Evolutionary conservation across 2,888 invertebrate genomes (phyloP).

Genomic region (Apantesis nais): DNA sequence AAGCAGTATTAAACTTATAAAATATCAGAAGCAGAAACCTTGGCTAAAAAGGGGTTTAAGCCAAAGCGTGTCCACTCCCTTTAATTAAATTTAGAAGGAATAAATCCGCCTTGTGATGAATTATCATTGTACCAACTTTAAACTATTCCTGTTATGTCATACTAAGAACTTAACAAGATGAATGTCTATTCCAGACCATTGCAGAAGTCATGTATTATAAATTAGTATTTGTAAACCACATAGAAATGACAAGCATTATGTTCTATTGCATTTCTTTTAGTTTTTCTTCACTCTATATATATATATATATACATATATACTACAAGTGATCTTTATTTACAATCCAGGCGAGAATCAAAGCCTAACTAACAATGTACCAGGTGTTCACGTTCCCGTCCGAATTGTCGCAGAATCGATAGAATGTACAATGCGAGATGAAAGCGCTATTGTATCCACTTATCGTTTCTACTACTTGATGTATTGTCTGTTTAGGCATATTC

Average conservation of each 20-base stretch:
- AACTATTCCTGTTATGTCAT: neutral
- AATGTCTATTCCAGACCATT: neutral
- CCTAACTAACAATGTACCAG: conserved; percentile 43
- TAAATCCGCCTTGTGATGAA: neutral
- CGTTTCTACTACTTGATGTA: neutral
- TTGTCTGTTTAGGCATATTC: neutral
- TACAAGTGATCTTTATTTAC: neutral
- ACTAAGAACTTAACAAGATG: neutral
- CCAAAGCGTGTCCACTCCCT: neutral
- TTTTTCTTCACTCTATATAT: neutral
- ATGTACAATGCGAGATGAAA: conserved; percentile 16
- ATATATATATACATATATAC: neutral
- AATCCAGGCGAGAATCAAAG: conserved; percentile 19
- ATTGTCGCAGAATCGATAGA: conserved; percentile 31
- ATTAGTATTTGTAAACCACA: neutral
- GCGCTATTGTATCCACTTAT: conserved; percentile 25
- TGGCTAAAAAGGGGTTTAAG: neutral
- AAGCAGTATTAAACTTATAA: neutral
- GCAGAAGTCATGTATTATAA: neutral
- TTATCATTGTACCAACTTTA: neutral
- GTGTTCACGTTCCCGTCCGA: conserved; percentile 40
- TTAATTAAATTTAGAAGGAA: neutral
- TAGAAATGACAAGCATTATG: neutral
- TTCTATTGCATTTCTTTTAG: too few relatives aligned
- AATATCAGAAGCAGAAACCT: neutral